A percentile compares a stretch with the other conserved stretches of the same genome.
Conservation (phyloP, 2,113 vertebrate species). For the Pedetes capensis region DNA sequence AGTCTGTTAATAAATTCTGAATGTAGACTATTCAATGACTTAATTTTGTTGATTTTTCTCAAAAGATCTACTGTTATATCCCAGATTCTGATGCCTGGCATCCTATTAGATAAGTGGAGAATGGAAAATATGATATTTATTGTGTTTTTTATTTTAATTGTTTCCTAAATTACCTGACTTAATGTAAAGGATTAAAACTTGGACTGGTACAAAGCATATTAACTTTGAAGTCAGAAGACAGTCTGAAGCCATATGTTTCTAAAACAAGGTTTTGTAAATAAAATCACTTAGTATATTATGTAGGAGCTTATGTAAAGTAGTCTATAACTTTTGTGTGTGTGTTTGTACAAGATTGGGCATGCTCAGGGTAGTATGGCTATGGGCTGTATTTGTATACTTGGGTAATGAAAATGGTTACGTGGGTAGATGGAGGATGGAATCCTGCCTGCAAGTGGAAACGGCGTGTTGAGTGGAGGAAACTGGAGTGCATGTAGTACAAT, state of each 20-base stretch:
- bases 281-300: not conserved
- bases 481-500: not conserved
- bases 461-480: not conserved
- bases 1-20: not conserved
- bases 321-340: not conserved
- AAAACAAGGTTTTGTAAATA: slow-evolving; percentile 32
- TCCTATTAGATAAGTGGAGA: slow-evolving; percentile 37
- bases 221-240: slow-evolving; percentile 43
- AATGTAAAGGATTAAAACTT: slow-evolving; percentile 22
- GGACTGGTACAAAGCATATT: not conserved
- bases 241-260: slow-evolving; percentile 13
- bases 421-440: not conserved
- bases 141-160: slow-evolving; percentile 42
- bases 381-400: not conserved
- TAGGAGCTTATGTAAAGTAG: slow-evolving; percentile 1
- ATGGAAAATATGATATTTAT: slow-evolving; percentile 26
- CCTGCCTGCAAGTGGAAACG: not conserved
- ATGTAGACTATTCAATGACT: not conserved
- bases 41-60: not conserved
- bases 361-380: too few species aligned
- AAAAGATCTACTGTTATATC: not conserved
- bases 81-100: not conserved
- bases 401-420: not conserved
- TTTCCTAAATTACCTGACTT: not conserved
- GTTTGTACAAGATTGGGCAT: too few species aligned